A percentile compares a stretch with the other conserved stretches of the same genome.
These are phyloP conservation scores for Drosophila tropicalis DNA, from an alignment of 1,140 invertebrate species.

Conservation along the genomic window DNA sequence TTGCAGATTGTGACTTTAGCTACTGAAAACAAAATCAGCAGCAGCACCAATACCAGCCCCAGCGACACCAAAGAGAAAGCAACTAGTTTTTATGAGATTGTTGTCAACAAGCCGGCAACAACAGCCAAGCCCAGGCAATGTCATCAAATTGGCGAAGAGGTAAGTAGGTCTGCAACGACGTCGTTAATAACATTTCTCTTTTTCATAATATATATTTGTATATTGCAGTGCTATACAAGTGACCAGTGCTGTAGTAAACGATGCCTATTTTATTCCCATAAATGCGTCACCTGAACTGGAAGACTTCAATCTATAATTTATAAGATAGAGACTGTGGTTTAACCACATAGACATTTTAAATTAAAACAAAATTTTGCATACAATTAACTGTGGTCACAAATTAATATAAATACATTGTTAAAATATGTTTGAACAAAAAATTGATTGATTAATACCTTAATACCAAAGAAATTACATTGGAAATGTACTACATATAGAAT, in stretches of 20 bases:
- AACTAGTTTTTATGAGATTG: background rate
- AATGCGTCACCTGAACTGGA: constrained; percentile 68
- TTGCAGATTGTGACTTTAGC: constrained; percentile 17
- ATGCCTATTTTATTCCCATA: constrained; percentile 69
- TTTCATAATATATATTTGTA: background rate
- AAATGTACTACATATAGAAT: background rate
- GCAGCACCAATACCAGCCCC: background rate
- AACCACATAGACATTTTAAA: too few species aligned
- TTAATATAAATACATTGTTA: too few species aligned
- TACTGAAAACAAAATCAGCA: constrained; percentile 7
- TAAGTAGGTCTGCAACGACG: constrained; percentile 32
- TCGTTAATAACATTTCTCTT: constrained; percentile 12
- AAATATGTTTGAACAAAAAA: too few species aligned
- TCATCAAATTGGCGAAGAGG: constrained; percentile 56
- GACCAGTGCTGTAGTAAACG: constrained; percentile 69
- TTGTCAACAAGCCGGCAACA: background rate
- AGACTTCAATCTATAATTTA: background rate
- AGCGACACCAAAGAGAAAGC: constrained; percentile 29
- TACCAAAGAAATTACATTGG: background rate
- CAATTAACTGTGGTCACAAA: too few species aligned
- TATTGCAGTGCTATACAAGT: constrained; percentile 53
- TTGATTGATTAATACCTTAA: too few species aligned
- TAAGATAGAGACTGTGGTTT: too few species aligned
- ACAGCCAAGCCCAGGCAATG: background rate
- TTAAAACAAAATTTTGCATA: too few species aligned